Base-by-base conservation (phyloP, 2,797 vertebrate genomes). In the Poeciliopsis paucimaculata region DNA sequence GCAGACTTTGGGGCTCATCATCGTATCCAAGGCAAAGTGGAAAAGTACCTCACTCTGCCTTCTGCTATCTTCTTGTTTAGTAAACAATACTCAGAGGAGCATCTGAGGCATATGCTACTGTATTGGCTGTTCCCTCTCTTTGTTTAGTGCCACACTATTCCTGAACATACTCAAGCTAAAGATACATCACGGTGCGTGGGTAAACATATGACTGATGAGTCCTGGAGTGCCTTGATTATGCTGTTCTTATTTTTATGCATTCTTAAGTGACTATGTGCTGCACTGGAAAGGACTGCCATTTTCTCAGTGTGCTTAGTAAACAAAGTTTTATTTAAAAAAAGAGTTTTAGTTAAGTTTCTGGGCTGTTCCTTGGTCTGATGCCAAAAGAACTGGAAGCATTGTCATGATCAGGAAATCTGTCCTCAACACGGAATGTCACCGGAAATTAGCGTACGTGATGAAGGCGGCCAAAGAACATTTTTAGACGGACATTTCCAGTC, bases 331-430 rank as follows among this genome's bases (percentile, higher is more conserved):
- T 62, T 47, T 26, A 6, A 53, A 84, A 55, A 53, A 34, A 6
- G 6, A 2, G 72, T 86, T 84, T 39, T 78, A 4, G 23, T 74
- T 39, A 57, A 77, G 70, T 75, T 66, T 81, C 15, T 41, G 71
- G 36, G 49, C 53, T 66, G 31, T 73, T 75, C 70, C 49, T 72
- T 46, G 5, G 34, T 77, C 71, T 8, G 28, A 66, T 70, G 72
- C 55, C 5, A 41, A 79, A 85, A 75, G 79, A 85, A 76, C 66
- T 64, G 80, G 84, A 84, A 72, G 53, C 82, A 93, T 93, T 94
- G 93, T 94, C 87, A 87, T 72, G 49, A 83, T 84, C 92, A 93
- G 93, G 94, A 94, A 94, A 91, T 91, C 79, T 80, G 81, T 90
- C 76, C 78, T 91, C 77, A 12, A 55, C 71, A 77, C 88, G 93